These are phyloP conservation scores for Scatophagus argus DNA, from an alignment of 2,113 vertebrate genomes.

Conservation along the genomic window DNA sequence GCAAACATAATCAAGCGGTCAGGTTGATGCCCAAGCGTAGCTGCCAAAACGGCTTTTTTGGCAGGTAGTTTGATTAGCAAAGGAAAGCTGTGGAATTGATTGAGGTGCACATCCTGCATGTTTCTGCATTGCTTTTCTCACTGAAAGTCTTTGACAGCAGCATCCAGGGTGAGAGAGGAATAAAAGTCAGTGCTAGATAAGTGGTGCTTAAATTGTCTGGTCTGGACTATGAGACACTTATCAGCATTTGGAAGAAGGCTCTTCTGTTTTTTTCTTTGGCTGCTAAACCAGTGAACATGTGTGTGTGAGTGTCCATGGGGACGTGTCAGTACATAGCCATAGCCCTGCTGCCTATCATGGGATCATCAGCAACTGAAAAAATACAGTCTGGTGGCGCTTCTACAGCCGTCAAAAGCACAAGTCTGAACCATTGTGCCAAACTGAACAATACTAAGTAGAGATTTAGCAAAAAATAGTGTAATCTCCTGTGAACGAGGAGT, in stretches of 20 bases:
- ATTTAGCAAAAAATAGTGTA: no score
- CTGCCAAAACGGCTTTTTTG: constrained; percentile 72
- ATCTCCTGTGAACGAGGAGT: no score
- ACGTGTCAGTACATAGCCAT: no score
- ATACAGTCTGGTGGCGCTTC: no score
- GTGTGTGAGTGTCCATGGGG: no score
- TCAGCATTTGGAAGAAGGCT: neutral
- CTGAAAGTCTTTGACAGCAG: constrained; percentile 23
- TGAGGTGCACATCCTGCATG: constrained; percentile 48
- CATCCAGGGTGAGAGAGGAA: neutral
- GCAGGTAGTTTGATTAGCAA: constrained; percentile 67
- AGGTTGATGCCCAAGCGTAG: constrained; percentile 70
- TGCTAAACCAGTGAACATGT: neutral
- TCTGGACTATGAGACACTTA: neutral
- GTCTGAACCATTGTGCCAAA: no score
- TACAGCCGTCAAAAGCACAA: no score
- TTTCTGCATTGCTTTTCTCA: neutral
- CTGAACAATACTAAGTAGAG: no score
- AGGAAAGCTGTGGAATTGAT: constrained; percentile 67
- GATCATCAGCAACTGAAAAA: no score
- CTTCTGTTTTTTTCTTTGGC: neutral
- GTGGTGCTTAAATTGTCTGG: neutral
- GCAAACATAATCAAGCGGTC: constrained; percentile 75
- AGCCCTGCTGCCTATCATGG: no score
- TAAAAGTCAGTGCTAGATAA: constrained; percentile 1